Evolutionary conservation across 1,140 invertebrate genomes (phyloP).

Genomic region (Scylla paramamosain): DNA sequence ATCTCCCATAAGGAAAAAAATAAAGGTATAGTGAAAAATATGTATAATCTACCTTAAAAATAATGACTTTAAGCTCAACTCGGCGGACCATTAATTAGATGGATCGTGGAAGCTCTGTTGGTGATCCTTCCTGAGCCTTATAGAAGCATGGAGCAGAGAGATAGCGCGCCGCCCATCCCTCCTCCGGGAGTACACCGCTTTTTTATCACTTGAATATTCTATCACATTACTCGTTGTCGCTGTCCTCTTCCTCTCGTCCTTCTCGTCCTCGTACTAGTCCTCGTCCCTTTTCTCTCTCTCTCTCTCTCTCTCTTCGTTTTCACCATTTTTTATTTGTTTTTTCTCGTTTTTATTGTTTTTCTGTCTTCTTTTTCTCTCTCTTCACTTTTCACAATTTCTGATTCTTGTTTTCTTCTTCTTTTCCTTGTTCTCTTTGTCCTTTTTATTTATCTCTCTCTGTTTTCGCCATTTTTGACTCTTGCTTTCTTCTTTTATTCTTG

Average conservation of each 20-base stretch:
- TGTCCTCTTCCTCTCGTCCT: not conserved
- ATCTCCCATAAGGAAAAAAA: not conserved
- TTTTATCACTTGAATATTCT: too few species aligned
- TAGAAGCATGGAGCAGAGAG: not conserved
- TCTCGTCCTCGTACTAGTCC: not conserved
- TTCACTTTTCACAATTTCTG: not conserved
- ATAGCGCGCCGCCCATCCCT: not conserved
- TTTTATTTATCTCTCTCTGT: not conserved
- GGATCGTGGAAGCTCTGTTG: not conserved
- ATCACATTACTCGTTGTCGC: too few species aligned
- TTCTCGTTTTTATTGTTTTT: too few species aligned
- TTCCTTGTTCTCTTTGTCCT: not conserved
- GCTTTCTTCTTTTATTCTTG: not conserved
- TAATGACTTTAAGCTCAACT: not conserved
- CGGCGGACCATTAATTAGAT: not conserved
- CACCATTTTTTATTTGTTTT: not conserved
- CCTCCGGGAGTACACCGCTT: not conserved
- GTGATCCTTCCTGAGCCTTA: not conserved
- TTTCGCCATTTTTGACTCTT: not conserved
- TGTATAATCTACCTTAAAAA: slow-evolving; percentile 10
- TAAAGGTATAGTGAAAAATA: not conserved
- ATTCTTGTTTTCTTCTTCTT: not conserved
- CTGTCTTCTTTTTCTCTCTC: too few species aligned
- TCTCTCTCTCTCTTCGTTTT: not conserved
- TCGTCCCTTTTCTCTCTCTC: not conserved